Base-by-base conservation (phyloP, 1,140 invertebrate species). In the Eciton burchellii region DNA sequence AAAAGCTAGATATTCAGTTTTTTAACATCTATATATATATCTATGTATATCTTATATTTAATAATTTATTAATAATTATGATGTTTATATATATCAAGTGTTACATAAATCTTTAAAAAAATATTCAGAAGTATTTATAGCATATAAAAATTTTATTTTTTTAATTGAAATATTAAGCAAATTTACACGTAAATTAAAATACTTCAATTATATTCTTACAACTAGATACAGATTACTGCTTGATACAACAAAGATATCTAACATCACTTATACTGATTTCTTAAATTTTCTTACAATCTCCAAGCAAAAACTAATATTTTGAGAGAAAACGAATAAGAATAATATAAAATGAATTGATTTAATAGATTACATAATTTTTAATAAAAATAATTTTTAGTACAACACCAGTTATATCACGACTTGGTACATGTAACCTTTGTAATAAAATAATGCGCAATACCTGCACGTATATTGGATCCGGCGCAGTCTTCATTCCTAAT, bases 391-490 rank as follows among this genome's bases (percentile, higher is more conserved):
- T 19, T 26, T 76, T 65, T 65, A 21, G 43, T 65, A 52, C 43
- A 59, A 73, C 60, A 41, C 56, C 72, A 43, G 59, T 45, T 79
- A 0, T 70, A 26, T 12, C 12, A 54, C 21, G 29, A 56, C 12
- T 45, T 35, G 4, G 26, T n/a, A 45, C 12, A 0, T 19, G n/a
- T 12, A 41, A 66, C 47, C 65, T 26, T 52, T 65, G 63, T n/a
- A 66, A 74, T n/a, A 26, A 71, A 62, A 19, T 77, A 26, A 83
- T 43, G 12, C n/a, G 11, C 52, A 45, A 79, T 91, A 93, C 92
- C 90, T 91, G 90, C 0, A 93, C 87, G 68, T 93, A 90, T 81
- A 90, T 90, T 11, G 91, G 89, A 59, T 91, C 81, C 6, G 90
- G 83, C 12, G 89, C 83, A 16, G 82, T 47, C 59, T 86, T 89